Percentiles rank a stretch among this genome's conserved stretches.
These are phyloP conservation scores for Stictonetta naevosa DNA, from an alignment of 2,113 vertebrate genomes.

Conservation along the genomic window DNA sequence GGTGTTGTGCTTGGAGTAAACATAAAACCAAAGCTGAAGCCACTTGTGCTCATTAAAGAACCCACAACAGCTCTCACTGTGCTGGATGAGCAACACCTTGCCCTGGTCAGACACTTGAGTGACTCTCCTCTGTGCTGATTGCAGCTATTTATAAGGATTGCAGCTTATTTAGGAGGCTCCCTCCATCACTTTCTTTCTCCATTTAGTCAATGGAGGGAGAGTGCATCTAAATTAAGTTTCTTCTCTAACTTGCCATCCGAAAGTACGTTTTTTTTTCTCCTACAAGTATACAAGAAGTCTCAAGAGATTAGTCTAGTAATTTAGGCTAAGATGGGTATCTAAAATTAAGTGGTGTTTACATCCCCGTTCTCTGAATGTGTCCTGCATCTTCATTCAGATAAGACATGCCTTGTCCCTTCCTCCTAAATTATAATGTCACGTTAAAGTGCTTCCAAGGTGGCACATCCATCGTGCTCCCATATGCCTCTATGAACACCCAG, in stretches of 20 bases:
- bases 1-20: slow-evolving; percentile 58
- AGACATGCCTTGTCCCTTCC: background rate
- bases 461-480: background rate
- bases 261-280: background rate
- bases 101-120: background rate
- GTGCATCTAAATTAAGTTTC: slow-evolving; percentile 3
- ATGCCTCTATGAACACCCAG: background rate
- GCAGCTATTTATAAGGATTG: background rate
- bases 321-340: background rate
- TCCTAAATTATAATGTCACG: background rate
- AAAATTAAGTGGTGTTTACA: background rate
- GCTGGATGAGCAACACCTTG: slow-evolving; percentile 12
- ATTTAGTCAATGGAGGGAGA: slow-evolving; percentile 11
- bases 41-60: background rate
- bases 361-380: background rate
- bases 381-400: background rate
- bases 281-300: background rate
- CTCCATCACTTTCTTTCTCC: slow-evolving; percentile 38
- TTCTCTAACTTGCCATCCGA: background rate
- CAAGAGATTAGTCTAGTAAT: background rate
- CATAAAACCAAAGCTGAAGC: slow-evolving; percentile 53
- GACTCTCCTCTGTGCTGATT: background rate
- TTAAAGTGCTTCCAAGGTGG: background rate
- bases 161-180: background rate
- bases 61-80: background rate